These are phyloP conservation scores for Callinectes sapidus DNA, from an alignment of 2,888 invertebrate species.

Conservation along the genomic window DNA sequence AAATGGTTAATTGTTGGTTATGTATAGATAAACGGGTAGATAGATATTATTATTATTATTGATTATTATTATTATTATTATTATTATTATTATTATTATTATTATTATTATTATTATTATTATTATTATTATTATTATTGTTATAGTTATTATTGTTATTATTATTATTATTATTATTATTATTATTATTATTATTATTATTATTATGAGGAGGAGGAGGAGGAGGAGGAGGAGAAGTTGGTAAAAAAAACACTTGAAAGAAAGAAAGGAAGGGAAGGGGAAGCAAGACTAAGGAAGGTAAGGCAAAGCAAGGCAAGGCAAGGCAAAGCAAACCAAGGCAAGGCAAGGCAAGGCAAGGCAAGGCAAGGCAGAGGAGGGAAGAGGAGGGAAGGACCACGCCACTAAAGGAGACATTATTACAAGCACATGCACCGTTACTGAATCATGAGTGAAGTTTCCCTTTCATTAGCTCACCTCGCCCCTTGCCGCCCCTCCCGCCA, in stretches of 20 bases:
- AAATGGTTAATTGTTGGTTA: too few relatives aligned
- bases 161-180: too few relatives aligned
- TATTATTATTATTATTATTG: too few relatives aligned
- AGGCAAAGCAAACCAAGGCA: too few relatives aligned
- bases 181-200: background rate
- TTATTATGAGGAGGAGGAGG: background rate
- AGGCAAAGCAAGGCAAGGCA: background rate
- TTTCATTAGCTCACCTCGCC: slow-evolving; percentile 2
- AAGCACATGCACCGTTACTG: background rate
- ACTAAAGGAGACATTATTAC: background rate
- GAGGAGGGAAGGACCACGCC: too few relatives aligned
- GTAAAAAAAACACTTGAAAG: background rate
- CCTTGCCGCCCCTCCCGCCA: background rate
- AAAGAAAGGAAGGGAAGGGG: too few relatives aligned
- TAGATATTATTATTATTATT: too few relatives aligned
- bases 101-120: too few relatives aligned
- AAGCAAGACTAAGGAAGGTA: background rate
- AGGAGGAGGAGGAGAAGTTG: background rate
- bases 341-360: background rate
- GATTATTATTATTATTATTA: too few relatives aligned
- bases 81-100: too few relatives aligned
- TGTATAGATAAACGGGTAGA: too few relatives aligned
- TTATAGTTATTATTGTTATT: too few relatives aligned
- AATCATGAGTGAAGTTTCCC: background rate
- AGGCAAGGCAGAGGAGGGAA: background rate